These are phyloP conservation scores for Sebastes variabilis DNA, from an alignment of 2,797 vertebrate genomes.

Conservation along the genomic window DNA sequence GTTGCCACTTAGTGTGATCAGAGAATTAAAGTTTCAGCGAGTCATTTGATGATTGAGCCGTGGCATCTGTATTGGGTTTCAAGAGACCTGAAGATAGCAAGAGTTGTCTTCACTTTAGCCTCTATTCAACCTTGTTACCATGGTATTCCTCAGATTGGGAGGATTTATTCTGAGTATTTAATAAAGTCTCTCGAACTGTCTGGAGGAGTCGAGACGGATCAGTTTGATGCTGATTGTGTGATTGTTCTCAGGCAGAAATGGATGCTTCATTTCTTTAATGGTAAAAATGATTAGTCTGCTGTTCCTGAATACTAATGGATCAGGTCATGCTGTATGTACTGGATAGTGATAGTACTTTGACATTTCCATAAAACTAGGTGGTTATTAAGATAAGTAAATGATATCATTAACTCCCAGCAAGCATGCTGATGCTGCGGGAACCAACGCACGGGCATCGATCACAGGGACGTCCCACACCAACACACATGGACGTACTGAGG, in stretches of 20 bases:
- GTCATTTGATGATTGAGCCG: slow-evolving; percentile 68
- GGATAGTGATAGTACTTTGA: background rate
- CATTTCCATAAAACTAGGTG: background rate
- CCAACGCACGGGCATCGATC: too few species aligned
- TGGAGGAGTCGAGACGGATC: background rate
- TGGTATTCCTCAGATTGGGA: background rate
- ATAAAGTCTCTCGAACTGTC: background rate
- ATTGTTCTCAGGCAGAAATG: background rate
- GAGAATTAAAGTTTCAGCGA: slow-evolving; percentile 83
- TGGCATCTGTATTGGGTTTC: slow-evolving; percentile 68
- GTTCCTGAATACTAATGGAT: background rate
- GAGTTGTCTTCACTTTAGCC: slow-evolving; percentile 14
- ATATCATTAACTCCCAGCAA: too few species aligned
- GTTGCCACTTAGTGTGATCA: slow-evolving; percentile 82
- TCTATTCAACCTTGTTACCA: background rate
- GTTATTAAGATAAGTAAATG: background rate
- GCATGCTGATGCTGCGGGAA: too few species aligned
- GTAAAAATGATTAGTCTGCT: background rate
- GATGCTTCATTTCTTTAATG: background rate
- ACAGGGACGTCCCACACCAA: too few species aligned
- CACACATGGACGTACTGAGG: too few species aligned
- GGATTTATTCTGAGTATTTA: background rate
- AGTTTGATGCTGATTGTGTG: background rate
- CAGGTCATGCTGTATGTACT: background rate
- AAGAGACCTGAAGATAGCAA: slow-evolving; percentile 34